Conservation (phyloP, 2,113 vertebrate species). For the Sitta europaea region DNA sequence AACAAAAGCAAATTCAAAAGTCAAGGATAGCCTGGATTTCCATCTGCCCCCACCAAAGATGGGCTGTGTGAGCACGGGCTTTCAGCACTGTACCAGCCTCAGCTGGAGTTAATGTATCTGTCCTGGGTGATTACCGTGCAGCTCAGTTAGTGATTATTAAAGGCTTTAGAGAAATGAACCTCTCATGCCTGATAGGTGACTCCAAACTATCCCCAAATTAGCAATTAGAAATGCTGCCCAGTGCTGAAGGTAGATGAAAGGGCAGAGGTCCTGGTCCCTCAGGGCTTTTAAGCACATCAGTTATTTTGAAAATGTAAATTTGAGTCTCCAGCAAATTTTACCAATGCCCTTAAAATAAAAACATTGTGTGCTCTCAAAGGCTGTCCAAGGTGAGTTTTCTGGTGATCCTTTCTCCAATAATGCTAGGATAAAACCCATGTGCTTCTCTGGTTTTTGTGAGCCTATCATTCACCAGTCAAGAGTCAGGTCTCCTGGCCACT, state of each 20-base stretch:
- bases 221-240: background rate
- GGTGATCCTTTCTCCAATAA: background rate
- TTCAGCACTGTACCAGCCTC: background rate
- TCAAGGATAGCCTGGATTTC: background rate
- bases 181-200: background rate
- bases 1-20: background rate
- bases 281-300: background rate
- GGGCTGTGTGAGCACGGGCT: background rate
- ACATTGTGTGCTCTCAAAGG: background rate
- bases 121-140: background rate
- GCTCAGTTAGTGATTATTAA: background rate
- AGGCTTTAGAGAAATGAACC: background rate
- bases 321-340: background rate
- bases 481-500: background rate
- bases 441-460: background rate
- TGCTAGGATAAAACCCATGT: rapidly evolving
- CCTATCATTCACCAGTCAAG: background rate
- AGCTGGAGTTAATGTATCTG: background rate
- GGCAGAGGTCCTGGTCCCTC: background rate
- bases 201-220: background rate
- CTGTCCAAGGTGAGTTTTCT: background rate
- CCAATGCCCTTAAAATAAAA: background rate
- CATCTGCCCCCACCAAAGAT: background rate
- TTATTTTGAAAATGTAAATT: background rate
- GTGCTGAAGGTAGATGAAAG: background rate